Evolutionary conservation across 1,140 invertebrate species (phyloP), one percentile per base, ranked within the genome.

Genomic region (Ooceraea biroi): DNA sequence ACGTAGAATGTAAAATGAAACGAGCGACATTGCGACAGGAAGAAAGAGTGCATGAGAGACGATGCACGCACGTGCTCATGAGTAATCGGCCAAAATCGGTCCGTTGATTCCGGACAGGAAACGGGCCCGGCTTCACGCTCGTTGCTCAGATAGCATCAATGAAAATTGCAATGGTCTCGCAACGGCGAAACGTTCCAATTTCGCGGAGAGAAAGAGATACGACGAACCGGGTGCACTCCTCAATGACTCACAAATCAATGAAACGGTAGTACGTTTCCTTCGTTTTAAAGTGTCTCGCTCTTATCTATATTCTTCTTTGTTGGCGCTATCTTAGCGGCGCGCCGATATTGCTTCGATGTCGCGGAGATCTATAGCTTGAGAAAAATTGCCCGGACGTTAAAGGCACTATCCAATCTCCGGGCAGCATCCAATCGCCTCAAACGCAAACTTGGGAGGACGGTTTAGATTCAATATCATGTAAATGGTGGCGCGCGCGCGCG

Each of bases 101-200:
- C 73, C 66, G 85, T 58, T 72, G 86, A 86, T 87, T 89, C 76
- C 71, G 69, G 77, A 84, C 90, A 91, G 91, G 91, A 91, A 91
- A 91, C 89, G 71, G 89, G 89, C 88, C 85, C 84, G 91, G 89
- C 90, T 91, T 91, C 88, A 91, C 89, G 90, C 85, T 90, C 68
- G 83, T 57, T 84, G 86, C 69, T 72, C 88, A 86, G 89, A 91
- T 91, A 65, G 84, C 86, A 91, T 90, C 89, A 73, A 85, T 90
- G 86, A 88, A 90, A 91, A 91, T 90, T 86, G 84, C 86, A 85
- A 87, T 82, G 73, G 74, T 85, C 83, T 83, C 84, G 82, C 50
- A 85, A 84, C 83, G 63, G 66, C 72, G 74, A 77, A 66, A 88
- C 82, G 82, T 84, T 88, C 50, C 82, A 80, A 88, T 88, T 84